A percentile compares a stretch with the other conserved stretches of the same genome.
Evolutionary conservation across 2,888 invertebrate genomes (phyloP).

Genomic region (Hoplodrina blanda): DNA sequence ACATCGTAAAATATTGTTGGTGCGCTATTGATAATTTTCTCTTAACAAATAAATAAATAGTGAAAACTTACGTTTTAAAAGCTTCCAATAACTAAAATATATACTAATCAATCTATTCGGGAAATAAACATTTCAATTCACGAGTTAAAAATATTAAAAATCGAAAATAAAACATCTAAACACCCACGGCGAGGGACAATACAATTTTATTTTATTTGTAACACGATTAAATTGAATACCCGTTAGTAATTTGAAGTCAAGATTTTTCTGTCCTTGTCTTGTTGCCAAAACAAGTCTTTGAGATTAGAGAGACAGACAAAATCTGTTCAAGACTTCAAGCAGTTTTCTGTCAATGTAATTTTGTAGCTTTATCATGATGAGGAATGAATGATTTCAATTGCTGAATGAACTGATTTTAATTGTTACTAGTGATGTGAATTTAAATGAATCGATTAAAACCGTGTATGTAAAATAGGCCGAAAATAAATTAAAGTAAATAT

Average conservation of each 20-base stretch:
- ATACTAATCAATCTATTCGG: slow-evolving; percentile 14
- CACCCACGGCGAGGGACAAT: slow-evolving; percentile 40
- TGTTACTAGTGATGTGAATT: slow-evolving; percentile 50
- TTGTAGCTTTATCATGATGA: slow-evolving; percentile 33
- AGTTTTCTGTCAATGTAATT: slow-evolving; percentile 31
- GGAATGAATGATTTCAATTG: slow-evolving; percentile 47
- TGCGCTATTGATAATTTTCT: slow-evolving; percentile 8
- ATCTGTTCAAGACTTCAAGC: neutral
- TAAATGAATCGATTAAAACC: neutral
- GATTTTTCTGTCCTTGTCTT: slow-evolving; percentile 44
- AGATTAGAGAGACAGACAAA: slow-evolving; percentile 26
- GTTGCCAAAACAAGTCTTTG: neutral
- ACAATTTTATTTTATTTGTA: slow-evolving; percentile 25
- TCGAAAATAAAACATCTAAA: slow-evolving; percentile 53
- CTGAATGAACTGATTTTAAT: slow-evolving; percentile 35
- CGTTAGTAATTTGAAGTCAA: slow-evolving; percentile 3
- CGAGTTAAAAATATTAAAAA: slow-evolving; percentile 10
- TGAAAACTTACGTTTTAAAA: slow-evolving; percentile 51
- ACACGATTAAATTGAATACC: slow-evolving; percentile 21
- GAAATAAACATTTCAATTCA: slow-evolving; percentile 22
- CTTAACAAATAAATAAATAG: slow-evolving; percentile 21
- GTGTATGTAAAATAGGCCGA: accelerated
- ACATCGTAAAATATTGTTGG: slow-evolving; percentile 2
- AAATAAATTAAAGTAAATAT: neutral
- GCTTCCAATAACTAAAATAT: slow-evolving; percentile 18